A percentile compares a stretch with the other conserved stretches of the same genome.
These are phyloP conservation scores for Hirudinaria manillensis DNA, from an alignment of 2,888 invertebrate species.

Conservation along the genomic window DNA sequence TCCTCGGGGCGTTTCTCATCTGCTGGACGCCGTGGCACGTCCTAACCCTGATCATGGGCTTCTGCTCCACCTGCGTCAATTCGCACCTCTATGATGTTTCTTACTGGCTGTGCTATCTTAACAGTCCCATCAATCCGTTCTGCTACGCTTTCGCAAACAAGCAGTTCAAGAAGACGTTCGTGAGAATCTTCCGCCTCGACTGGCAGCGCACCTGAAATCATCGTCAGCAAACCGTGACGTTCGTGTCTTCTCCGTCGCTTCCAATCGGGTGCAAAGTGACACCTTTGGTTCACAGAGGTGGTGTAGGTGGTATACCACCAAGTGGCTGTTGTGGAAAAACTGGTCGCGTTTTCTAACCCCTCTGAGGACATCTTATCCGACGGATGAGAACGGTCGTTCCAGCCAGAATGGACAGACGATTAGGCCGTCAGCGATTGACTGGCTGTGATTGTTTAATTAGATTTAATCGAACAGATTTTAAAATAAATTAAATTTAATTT, in stretches of 20 bases:
- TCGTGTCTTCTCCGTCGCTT: neutral
- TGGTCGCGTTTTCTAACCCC: too few species aligned
- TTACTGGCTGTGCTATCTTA: slow-evolving; percentile 79
- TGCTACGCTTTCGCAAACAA: slow-evolving; percentile 98
- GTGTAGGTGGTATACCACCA: too few species aligned
- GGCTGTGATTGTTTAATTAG: too few species aligned
- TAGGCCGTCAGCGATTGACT: too few species aligned
- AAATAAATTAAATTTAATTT: too few species aligned
- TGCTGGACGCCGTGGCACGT: slow-evolving; percentile 99
- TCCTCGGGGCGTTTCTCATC: slow-evolving; percentile 88
- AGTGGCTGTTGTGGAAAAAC: too few species aligned
- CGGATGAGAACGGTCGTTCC: too few species aligned
- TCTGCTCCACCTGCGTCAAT: slow-evolving; percentile 63
- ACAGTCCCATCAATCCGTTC: slow-evolving; percentile 77
- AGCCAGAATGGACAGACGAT: too few species aligned
- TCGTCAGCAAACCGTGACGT: neutral
- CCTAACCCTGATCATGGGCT: slow-evolving; percentile 87
- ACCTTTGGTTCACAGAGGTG: neutral
- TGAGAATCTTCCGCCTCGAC: slow-evolving; percentile 86
- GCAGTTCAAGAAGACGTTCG: slow-evolving; percentile 97
- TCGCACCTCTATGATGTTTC: slow-evolving; percentile 49
- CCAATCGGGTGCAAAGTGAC: neutral
- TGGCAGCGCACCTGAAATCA: slow-evolving; percentile 51
- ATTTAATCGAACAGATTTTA: too few species aligned
- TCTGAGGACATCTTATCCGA: too few species aligned